These are phyloP conservation scores for Phytoseiulus persimilis DNA, from an alignment of 2,888 invertebrate genomes.

Conservation along the genomic window DNA sequence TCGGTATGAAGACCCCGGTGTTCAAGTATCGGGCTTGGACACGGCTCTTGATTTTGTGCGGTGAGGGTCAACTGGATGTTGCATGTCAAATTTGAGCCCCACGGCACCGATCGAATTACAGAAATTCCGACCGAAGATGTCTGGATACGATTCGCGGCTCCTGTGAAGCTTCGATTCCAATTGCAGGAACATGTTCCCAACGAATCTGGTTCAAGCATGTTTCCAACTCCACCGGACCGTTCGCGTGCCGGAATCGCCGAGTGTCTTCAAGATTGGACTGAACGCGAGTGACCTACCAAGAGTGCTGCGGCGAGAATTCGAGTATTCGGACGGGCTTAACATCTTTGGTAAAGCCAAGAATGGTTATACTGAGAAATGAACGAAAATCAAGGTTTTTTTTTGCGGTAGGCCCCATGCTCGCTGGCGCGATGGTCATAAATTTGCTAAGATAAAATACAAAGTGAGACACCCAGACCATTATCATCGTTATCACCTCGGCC, in stretches of 20 bases:
- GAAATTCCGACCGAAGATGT: no score
- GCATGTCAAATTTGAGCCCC: neutral
- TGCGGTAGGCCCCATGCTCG: no score
- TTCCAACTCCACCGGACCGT: conserved; percentile 26
- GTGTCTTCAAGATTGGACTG: neutral
- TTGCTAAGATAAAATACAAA: no score
- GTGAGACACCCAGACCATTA: no score
- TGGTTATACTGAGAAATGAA: no score
- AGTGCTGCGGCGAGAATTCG: neutral
- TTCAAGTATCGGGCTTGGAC: conserved; percentile 20
- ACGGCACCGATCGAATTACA: no score
- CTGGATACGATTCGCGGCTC: no score
- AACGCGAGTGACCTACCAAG: neutral
- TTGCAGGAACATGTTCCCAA: conserved; percentile 28
- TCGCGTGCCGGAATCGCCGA: neutral
- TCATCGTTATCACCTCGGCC: no score
- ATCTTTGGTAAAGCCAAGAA: conserved; percentile 11
- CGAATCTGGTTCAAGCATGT: conserved; percentile 23
- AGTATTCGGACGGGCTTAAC: conserved; percentile 26
- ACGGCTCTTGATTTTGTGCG: conserved; percentile 8
- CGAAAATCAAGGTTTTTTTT: no score
- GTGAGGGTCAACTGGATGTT: neutral
- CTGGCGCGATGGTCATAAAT: no score
- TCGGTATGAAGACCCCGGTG: neutral
- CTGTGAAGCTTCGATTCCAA: neutral